Conservation (phyloP, 2,113 vertebrate genomes). For the Hydrochoerus hydrochaeris region DNA sequence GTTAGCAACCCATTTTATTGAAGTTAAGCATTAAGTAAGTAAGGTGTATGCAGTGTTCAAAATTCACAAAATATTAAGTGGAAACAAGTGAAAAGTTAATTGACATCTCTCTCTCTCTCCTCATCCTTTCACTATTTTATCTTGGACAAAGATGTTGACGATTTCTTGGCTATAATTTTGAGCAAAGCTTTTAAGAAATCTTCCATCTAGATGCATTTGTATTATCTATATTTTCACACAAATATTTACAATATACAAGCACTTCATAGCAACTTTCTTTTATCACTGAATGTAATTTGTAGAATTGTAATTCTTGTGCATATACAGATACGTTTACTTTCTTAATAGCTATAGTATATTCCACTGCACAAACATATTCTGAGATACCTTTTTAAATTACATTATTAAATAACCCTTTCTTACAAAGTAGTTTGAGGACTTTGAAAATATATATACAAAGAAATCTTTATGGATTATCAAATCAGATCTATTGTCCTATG, state of each 20-base stretch:
- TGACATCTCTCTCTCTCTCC: not conserved
- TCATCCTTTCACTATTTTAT: not conserved
- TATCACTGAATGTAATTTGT: not conserved
- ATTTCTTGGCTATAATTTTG: not conserved
- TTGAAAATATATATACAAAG: not conserved
- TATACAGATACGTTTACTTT: not conserved
- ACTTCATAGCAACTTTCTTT: not conserved
- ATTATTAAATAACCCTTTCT: not conserved
- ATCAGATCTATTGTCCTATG: not conserved
- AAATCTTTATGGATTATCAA: not conserved
- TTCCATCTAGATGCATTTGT: not conserved
- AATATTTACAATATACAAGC: not conserved
- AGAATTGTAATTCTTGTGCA: not conserved
- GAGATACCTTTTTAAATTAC: not conserved
- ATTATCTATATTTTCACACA: not conserved
- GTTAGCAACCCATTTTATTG: conserved; percentile 30
- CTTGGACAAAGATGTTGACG: not conserved
- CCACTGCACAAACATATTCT: not conserved
- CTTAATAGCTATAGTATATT: not conserved
- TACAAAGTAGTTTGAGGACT: not conserved
- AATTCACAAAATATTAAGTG: conserved; percentile 25
- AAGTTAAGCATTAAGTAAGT: conserved; percentile 32
- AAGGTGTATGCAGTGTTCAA: not conserved
- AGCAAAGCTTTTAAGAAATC: not conserved
- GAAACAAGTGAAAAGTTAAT: not conserved